These are phyloP conservation scores for Reticulitermes speratus DNA, from an alignment of 1,140 invertebrate genomes.

Conservation along the genomic window DNA sequence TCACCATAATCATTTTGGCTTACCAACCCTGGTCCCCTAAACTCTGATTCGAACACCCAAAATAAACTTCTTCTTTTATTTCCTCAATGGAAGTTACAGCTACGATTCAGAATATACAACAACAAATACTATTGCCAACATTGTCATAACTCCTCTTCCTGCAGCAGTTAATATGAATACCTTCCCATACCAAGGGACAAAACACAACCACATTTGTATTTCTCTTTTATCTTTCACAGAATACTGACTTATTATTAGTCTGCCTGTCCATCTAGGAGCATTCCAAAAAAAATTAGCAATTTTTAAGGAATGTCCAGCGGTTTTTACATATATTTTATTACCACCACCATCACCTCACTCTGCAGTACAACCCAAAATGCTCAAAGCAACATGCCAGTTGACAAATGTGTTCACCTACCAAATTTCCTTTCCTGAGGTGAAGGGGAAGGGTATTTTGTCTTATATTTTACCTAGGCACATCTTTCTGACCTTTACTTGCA, in stretches of 20 bases:
- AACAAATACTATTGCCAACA: conserved; percentile 36
- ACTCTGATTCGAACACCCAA: conserved; percentile 32
- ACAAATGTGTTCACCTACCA: background rate
- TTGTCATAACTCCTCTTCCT: background rate
- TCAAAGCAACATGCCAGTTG: background rate
- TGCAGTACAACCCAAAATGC: background rate
- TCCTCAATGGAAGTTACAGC: conserved; percentile 25
- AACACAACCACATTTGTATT: conserved; percentile 1
- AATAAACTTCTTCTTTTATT: conserved; percentile 31
- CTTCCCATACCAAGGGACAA: background rate
- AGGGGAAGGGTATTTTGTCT: background rate
- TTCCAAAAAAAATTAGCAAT: background rate
- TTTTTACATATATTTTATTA: background rate
- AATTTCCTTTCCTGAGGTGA: background rate
- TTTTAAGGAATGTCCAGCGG: background rate
- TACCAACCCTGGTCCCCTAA: conserved; percentile 37
- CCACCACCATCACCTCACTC: background rate
- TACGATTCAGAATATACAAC: conserved; percentile 30
- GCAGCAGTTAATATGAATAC: background rate
- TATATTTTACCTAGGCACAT: conserved; percentile 11
- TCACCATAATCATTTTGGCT: conserved; percentile 36
- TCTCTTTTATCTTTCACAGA: background rate
- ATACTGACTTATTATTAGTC: background rate
- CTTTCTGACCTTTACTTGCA: background rate
- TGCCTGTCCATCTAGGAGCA: background rate